Base-by-base conservation (phyloP, 2,888 invertebrate genomes). In the Panopea generosa region DNA sequence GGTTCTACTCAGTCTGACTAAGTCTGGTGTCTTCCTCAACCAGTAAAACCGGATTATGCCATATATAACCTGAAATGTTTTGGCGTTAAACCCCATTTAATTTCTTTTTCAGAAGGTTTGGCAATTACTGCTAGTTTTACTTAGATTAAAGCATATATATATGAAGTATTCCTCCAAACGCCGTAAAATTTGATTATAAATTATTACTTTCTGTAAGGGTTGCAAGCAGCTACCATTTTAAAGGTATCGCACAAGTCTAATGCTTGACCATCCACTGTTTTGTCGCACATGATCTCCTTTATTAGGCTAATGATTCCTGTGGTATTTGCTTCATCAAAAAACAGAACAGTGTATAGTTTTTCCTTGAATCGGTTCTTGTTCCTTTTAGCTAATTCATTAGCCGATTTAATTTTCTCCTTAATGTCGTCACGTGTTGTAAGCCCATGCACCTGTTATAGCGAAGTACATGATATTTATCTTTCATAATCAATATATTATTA, bases 271-370 rank as follows among this genome's bases (percentile, higher is more conserved):
- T 83, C 73, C 50, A 91, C 79, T 6, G 84, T 83, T n/a, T 83
- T 82, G 75, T 91, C 91, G 81, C 90, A 90, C 88, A 91, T 88
- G 27, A 91, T 88, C 70, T 91, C 91, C 71, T 91, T 91, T 55
- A 91, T 90, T 20, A 91, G 76, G 43, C 91, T 91, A 38, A 91
- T 87, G 6, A 89, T 87, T 61, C 89, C 89, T 14, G 91, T 90
- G 1, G 91, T 91, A 83, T 91, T 91, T 9, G 90, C 91, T 76
- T 91, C 91, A 80, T 91, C 91, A 79, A 91, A 89, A 81, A 91
- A 90, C 68, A 91, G 69, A 0, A 91, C 88, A n/a, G 91, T 91
- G 75, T 87, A 84, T 69, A 90, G 79, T 24, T 69, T 56, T 33
- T 67, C 55, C 22, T 71, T 66, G 26, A 71, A 82, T 11, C 72